Evolutionary conservation across 2,888 invertebrate genomes (phyloP), one percentile per base, ranked within the genome.

Genomic region (Arge pagana): DNA sequence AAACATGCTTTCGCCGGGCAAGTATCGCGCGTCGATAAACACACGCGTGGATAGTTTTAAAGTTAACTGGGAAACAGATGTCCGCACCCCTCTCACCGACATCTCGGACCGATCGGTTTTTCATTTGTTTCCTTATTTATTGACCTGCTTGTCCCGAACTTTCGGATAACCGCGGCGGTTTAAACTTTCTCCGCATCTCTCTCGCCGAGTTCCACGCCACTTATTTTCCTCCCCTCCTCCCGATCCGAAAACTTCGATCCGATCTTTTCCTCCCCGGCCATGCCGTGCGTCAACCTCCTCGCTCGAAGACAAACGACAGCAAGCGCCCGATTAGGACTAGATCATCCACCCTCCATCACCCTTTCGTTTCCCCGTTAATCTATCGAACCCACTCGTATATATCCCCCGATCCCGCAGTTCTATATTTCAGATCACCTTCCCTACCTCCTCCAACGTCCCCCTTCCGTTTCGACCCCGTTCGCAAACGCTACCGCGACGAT

Each of bases 71-170:
- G 50, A 42, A 50, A 50, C 50, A 50, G 50, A 50, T 50, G 50
- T 41, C 50, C 50, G 24, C 16, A 41, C 21, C 50, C 50, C 39
- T 43, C 16, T 31, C 11, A 30, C 11, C 11, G 42, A 35, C 6
- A 35, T 42, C 42, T 50, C 49, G 28, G 16, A 13, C 8, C 35
- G 42, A 50, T 50, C 41, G 50, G 35, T 50, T 50, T 50, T 50
- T 50, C 50, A 50, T 50, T 50, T 50, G 50, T 50, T 43, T 50
- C 42, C 33, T 50, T 50, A 50, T 50, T 50, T 50, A 50, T 50
- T 33, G 48, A 37, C 24, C 48, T 37, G 48, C 37, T 35, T 50
- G 41, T 50, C 50, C 42, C 5, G 33, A 50, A 50, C 35, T 50
- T 50, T 50, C 24, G 35, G 40, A 50, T 50, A 50, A 50, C 50